phyloP scores from a whole-genome alignment of 2,113 vertebrate species.

The Galeopterus variegatus region DNA sequence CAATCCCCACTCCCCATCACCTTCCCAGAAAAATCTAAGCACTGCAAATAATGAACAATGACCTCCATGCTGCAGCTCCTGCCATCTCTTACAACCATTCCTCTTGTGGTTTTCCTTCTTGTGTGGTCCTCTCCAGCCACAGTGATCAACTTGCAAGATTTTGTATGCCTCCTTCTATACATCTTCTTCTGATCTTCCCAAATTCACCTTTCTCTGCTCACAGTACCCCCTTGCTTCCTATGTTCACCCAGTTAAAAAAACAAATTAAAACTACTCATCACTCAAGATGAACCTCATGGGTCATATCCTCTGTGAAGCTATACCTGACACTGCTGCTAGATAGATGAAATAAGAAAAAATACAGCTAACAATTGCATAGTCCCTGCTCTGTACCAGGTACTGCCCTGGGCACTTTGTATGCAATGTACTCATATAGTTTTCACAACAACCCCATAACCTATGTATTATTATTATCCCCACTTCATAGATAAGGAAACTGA shows the following conservation, averaged over 20 bases:
- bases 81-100: not conserved
- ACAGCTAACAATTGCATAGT: not conserved
- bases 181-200: not conserved
- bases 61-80: not conserved
- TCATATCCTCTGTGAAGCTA: not conserved
- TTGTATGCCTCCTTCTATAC: not conserved
- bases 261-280: not conserved
- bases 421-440: not conserved
- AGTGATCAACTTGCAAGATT: not conserved
- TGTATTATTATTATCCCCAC: not conserved
- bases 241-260: not conserved
- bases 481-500: not conserved
- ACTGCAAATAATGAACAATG: not conserved
- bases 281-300: not conserved
- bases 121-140: not conserved
- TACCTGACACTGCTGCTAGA: not conserved
- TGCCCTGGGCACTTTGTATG: not conserved
- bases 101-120: not conserved
- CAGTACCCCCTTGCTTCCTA: not conserved
- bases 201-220: not conserved
- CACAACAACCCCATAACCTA: not conserved
- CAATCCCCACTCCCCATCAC: not conserved
- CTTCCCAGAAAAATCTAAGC: not conserved
- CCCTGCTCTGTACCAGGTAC: not conserved
- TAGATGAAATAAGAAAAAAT: not conserved